Evolutionary conservation across 2,113 vertebrate species (phyloP), one percentile per base, ranked within the genome.

Genomic region (Rhabdomys dilectus): DNA sequence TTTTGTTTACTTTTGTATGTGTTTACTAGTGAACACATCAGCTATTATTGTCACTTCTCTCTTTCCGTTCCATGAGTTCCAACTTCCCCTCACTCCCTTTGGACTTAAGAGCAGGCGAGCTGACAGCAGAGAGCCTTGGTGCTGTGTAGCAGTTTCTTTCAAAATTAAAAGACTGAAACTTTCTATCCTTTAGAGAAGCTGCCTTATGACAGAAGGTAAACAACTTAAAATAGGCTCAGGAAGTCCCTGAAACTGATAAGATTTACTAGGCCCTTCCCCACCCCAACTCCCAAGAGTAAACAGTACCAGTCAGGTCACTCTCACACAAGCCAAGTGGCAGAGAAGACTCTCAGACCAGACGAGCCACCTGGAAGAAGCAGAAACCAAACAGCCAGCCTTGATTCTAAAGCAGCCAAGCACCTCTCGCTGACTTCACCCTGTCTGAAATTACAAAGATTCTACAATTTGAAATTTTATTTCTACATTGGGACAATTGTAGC

Each of bases 21-120:
- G 88, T 97, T 96, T 76, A 89, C n/a, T 89, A n/a, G 21, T n/a
- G 29, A 60, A 51, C 34, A 0, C 68, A 42, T 94, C 5, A 72
- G 48, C 53, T 68, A 62, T 9, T 86, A 68, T 45, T 87, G n/a
- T 66, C 31, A 93, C 26, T 66, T 75, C 45, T 81, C 22, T 88
- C 58, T 26, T 80, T 84, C n/a, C 51, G 39, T 15, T 62, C 56
- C 21, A 76, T 29, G 88, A 26, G 19, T 62, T 92, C 29, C 66
- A 48, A 80, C 4, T 92, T 81, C 45, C 70, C 34, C 17, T 64
- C 51, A 58, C 45, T 93, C 22, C 22, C 29, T 76, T 89, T 12
- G 64, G 86, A 17, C 21, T 90, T 70, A 86, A 80, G 9, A 80
- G 13, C 1, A 89, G 6, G 5, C 6, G 8, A 56, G 5, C 24